Conservation (phyloP, 2,113 vertebrate genomes). For the Eulemur rufifrons region DNA sequence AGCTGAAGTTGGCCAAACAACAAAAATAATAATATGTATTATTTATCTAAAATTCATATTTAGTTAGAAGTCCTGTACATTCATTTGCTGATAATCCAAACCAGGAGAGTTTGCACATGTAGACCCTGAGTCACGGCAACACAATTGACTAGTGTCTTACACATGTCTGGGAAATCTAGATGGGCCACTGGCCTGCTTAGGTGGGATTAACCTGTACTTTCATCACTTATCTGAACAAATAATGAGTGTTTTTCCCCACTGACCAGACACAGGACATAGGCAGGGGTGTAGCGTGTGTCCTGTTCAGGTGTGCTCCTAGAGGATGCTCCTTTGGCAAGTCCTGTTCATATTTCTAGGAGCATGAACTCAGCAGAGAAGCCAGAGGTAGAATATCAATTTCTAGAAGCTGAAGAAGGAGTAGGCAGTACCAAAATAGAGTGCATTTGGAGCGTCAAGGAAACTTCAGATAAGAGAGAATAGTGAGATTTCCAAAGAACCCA, state of each 20-base stretch:
- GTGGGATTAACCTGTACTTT: background rate
- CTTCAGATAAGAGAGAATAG: background rate
- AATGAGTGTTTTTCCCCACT: background rate
- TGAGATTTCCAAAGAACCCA: background rate
- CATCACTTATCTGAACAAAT: background rate
- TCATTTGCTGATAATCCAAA: background rate
- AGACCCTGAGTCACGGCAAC: background rate
- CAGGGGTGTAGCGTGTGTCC: background rate
- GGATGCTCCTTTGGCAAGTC: background rate
- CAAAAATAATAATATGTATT: background rate
- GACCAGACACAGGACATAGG: accelerated
- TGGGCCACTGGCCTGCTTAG: background rate
- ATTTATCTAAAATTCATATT: background rate
- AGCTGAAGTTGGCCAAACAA: background rate
- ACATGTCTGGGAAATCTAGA: background rate
- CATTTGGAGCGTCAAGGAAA: background rate
- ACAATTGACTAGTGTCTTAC: background rate
- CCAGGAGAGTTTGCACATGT: background rate
- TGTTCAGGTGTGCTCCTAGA: accelerated
- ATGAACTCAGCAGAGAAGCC: background rate
- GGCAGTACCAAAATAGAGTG: background rate
- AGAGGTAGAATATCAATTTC: background rate
- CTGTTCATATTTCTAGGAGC: too few species aligned
- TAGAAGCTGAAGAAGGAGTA: background rate
- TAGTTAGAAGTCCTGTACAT: background rate